These are phyloP conservation scores for Tromatobia lineatoria DNA, from an alignment of 2,888 invertebrate genomes.

Conservation along the genomic window DNA sequence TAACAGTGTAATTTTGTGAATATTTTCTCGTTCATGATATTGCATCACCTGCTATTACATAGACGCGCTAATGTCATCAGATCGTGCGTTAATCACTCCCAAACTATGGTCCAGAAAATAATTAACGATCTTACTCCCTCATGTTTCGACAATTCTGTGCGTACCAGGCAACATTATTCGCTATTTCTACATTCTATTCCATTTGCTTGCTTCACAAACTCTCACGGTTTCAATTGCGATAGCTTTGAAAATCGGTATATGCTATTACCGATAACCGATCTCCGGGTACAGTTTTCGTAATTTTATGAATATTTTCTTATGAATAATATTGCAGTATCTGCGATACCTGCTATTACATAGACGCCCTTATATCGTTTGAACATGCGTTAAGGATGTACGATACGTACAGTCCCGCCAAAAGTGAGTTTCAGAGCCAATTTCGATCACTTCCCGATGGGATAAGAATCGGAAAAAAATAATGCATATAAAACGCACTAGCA, in stretches of 20 bases:
- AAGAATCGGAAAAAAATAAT: no score
- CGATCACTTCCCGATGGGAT: no score
- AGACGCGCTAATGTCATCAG: slow-evolving; percentile 13
- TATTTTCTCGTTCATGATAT: background rate
- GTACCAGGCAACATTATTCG: background rate
- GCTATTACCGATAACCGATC: slow-evolving; percentile 7
- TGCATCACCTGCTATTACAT: background rate
- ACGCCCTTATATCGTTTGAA: background rate
- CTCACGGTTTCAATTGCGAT: background rate
- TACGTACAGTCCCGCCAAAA: no score
- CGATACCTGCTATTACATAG: slow-evolving; percentile 8
- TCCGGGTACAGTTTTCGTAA: background rate
- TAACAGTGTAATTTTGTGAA: background rate
- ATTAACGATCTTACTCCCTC: background rate
- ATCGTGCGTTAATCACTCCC: slow-evolving; percentile 19
- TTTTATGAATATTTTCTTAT: background rate
- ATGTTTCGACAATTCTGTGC: background rate
- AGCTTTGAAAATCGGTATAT: background rate
- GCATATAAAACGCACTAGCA: no score
- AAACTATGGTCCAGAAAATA: slow-evolving; percentile 6
- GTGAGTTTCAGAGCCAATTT: no score
- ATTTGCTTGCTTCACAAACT: background rate
- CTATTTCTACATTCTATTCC: background rate
- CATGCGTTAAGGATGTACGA: no score
- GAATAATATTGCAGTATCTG: background rate